Conservation (phyloP, 1,140 invertebrate genomes). For the Zaprionus ornatus region DNA sequence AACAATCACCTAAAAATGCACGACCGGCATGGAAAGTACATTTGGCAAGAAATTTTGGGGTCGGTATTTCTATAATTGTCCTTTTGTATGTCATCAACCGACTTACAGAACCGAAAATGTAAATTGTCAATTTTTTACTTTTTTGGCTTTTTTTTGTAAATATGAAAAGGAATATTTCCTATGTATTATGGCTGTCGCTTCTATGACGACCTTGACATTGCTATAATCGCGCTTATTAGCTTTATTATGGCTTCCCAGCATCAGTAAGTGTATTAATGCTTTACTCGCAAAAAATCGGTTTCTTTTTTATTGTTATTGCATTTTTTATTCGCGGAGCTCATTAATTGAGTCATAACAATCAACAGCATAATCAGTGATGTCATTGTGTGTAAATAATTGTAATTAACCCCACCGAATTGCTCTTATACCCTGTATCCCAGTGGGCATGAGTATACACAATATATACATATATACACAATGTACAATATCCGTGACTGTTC, state of each 20-base stretch:
- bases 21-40: too few species aligned
- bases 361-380: constrained; percentile 1
- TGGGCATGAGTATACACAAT: neutral
- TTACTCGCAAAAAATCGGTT: neutral
- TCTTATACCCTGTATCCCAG: neutral
- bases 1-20: too few species aligned
- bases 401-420: constrained; percentile 2
- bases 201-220: neutral
- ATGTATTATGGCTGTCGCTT: neutral
- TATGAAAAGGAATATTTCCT: too few species aligned
- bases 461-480: too few species aligned
- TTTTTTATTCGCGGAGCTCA: constrained; percentile 1
- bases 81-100: too few species aligned
- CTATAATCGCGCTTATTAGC: neutral
- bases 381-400: constrained; percentile 2
- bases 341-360: constrained; percentile 4
- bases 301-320: neutral
- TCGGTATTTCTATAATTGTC: too few species aligned
- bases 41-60: too few species aligned
- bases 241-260: neutral
- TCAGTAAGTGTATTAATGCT: neutral
- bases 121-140: too few species aligned
- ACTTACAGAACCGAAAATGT: too few species aligned
- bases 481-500: neutral
- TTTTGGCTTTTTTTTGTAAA: too few species aligned